phyloP scores from a whole-genome alignment of 2,888 invertebrate species.

The Schizaphis graminum region DNA sequence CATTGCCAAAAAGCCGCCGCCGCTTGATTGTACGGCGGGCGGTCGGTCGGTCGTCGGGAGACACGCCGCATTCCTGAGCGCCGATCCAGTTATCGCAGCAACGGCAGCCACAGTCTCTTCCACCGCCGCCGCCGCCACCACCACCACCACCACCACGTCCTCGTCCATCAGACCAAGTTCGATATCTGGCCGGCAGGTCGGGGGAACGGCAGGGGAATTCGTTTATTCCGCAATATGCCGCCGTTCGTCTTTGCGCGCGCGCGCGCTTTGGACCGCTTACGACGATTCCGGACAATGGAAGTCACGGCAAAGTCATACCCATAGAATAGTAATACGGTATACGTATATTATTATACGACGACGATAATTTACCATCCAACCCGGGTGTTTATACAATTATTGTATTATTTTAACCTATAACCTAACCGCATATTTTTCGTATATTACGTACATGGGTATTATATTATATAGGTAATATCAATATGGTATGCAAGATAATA shows the following conservation, averaged over 20 bases:
- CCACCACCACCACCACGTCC: neutral
- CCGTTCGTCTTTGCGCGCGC: neutral
- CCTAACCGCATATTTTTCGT: neutral
- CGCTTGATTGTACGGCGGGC: neutral
- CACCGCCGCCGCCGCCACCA: neutral
- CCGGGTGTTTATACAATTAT: neutral
- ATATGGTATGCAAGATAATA: neutral
- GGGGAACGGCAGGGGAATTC: neutral
- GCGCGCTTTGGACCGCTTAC: neutral
- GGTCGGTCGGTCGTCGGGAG: conserved; percentile 21
- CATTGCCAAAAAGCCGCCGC: conserved; percentile 60
- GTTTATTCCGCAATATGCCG: conserved; percentile 20
- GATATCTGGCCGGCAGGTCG: neutral
- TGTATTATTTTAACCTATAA: neutral
- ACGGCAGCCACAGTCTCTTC: neutral
- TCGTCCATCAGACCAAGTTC: neutral
- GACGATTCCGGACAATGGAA: conserved; percentile 35
- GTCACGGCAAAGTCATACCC: conserved; percentile 32
- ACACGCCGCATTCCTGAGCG: conserved; percentile 55
- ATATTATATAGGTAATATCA: too few species aligned
- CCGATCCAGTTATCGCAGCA: conserved; percentile 63
- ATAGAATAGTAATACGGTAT: neutral
- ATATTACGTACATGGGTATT: neutral
- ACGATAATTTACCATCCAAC: neutral
- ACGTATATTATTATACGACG: neutral